Percentiles rank a stretch among this genome's conserved stretches.
phyloP scores from a whole-genome alignment of 2,113 vertebrate genomes.

The Thermophis baileyi region DNA sequence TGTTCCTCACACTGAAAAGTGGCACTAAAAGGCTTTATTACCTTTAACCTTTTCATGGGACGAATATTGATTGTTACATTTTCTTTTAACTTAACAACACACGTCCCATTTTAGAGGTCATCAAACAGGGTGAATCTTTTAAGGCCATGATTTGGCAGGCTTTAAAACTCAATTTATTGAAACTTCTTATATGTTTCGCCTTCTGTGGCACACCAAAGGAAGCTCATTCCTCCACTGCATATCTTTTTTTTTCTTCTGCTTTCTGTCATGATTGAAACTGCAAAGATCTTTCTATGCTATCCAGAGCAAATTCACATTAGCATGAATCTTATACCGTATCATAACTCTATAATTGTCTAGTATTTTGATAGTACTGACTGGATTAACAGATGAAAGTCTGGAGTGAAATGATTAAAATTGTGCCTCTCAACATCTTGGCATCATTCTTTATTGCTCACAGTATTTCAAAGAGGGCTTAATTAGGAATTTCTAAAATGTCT shows the following conservation, averaged over 20 bases:
- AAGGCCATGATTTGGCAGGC: constrained; percentile 20
- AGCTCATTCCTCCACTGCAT: not conserved
- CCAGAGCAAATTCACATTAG: constrained; percentile 1
- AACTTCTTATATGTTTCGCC: constrained; percentile 32
- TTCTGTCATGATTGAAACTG: not conserved
- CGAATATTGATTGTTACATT: constrained; percentile 21
- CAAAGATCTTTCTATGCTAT: not conserved
- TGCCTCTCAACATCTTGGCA: not conserved
- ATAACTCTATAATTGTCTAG: not conserved
- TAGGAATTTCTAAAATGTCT: constrained; percentile 13
- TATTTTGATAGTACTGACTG: not conserved
- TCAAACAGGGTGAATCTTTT: constrained; percentile 26
- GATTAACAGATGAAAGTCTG: constrained; percentile 8
- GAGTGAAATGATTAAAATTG: constrained; percentile 25
- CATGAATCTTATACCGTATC: not conserved
- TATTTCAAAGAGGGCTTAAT: constrained; percentile 31
- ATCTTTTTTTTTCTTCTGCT: not conserved
- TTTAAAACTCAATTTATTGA: constrained; percentile 24
- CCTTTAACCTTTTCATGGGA: not conserved
- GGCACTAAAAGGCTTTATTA: constrained; percentile 9
- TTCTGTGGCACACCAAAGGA: not conserved
- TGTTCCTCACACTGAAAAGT: not conserved
- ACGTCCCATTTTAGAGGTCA: constrained; percentile 23
- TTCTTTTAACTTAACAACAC: constrained; percentile 20
- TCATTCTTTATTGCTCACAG: constrained; percentile 3